Conservation (phyloP, 1,140 invertebrate species). For the Arion vulgaris region DNA sequence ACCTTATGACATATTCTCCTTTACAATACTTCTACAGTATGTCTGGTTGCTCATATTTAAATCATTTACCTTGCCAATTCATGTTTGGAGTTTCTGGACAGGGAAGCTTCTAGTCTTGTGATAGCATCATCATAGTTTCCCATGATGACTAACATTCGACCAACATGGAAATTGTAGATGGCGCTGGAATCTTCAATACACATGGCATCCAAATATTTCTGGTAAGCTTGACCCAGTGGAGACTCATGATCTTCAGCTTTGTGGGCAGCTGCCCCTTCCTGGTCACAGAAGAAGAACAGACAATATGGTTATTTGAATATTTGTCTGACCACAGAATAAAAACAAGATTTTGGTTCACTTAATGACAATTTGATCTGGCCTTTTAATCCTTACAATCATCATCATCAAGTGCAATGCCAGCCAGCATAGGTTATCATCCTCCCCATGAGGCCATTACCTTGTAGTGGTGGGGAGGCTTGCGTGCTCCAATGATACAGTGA, state of each 20-base stretch:
- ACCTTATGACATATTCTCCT: too few relatives aligned
- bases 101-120: constrained; percentile 62
- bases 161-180: constrained; percentile 70
- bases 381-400: too few relatives aligned
- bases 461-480: too few relatives aligned
- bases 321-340: too few relatives aligned
- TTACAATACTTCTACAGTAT: too few relatives aligned
- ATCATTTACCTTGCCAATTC: constrained; percentile 62
- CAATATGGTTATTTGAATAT: neutral
- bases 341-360: too few relatives aligned
- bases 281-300: constrained; percentile 9
- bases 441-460: too few relatives aligned
- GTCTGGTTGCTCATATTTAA: too few relatives aligned
- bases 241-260: constrained; percentile 67
- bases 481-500: too few relatives aligned
- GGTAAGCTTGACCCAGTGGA: constrained; percentile 68
- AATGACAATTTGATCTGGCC: too few relatives aligned
- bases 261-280: constrained; percentile 70
- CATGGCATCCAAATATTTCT: constrained; percentile 70
- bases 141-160: constrained; percentile 67
- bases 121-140: constrained; percentile 69
- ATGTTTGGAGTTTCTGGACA: constrained; percentile 67
- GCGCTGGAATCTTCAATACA: constrained; percentile 66
- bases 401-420: too few relatives aligned
- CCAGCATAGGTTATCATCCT: too few relatives aligned